Conservation (phyloP, 2,797 vertebrate genomes). For the Molossus alvarezi region DNA sequence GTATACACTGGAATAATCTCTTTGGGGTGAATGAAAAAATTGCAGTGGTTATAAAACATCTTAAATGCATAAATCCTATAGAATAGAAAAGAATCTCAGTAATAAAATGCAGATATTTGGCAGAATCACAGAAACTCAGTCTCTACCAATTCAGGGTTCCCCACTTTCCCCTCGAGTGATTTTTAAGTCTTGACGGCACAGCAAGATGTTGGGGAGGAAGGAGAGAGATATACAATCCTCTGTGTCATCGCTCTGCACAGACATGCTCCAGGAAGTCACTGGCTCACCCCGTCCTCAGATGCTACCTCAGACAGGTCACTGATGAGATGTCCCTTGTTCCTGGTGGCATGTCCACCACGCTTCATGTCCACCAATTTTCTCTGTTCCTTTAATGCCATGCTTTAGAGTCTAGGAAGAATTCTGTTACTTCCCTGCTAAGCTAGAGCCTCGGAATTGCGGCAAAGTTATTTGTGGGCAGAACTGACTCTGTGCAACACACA, state of each 20-base stretch:
- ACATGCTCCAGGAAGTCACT: not conserved
- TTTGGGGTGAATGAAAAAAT: not conserved
- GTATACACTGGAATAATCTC: not conserved
- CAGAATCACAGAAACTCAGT: slow-evolving; percentile 32
- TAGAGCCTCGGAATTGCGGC: not conserved
- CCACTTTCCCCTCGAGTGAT: not conserved
- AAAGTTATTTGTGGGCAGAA: not conserved
- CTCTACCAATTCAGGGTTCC: not conserved
- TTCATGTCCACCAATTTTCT: not conserved
- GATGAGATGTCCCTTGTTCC: not conserved
- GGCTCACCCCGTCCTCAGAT: not conserved
- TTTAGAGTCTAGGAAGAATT: not conserved
- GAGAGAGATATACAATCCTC: not conserved
- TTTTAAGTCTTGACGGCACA: not conserved
- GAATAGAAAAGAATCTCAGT: not conserved
- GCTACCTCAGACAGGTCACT: not conserved
- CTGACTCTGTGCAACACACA: not conserved
- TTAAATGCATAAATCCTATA: not conserved
- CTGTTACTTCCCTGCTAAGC: not conserved
- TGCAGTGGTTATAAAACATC: not conserved
- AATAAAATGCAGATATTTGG: not conserved
- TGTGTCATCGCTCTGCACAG: no score
- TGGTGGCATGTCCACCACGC: no score
- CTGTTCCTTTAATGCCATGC: not conserved
- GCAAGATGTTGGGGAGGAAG: not conserved